Percentiles rank a stretch among this genome's conserved stretches.
These are phyloP conservation scores for Epistrophella euchroma DNA, from an alignment of 2,888 invertebrate species.

Conservation along the genomic window DNA sequence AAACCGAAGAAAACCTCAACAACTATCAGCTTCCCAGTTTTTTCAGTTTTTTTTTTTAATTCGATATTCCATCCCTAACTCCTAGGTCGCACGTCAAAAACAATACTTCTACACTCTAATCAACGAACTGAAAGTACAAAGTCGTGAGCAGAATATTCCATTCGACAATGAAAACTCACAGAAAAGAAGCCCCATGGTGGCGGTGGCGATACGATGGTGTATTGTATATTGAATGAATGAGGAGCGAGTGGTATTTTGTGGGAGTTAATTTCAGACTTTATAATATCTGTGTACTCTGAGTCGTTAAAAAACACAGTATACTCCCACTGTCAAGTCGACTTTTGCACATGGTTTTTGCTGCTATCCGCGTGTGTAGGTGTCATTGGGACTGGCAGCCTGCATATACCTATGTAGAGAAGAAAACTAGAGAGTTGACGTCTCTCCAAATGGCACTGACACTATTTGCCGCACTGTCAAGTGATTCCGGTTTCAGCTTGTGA, in stretches of 20 bases:
- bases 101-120: constrained; percentile 71
- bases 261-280: constrained; percentile 52
- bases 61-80: constrained; percentile 48
- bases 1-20: constrained; percentile 19
- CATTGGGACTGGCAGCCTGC: constrained; percentile 57
- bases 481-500: constrained; percentile 62
- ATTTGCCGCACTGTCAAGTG: constrained; percentile 62
- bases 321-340: constrained; percentile 42
- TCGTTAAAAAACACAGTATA: constrained; percentile 47
- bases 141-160: constrained; percentile 72
- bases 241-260: constrained; percentile 48
- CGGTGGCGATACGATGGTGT: neutral
- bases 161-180: constrained; percentile 43
- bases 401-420: constrained; percentile 20
- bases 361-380: constrained; percentile 67
- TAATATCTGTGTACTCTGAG: constrained; percentile 61
- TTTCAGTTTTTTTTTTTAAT: neutral
- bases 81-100: constrained; percentile 57
- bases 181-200: constrained; percentile 47
- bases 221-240: constrained; percentile 33
- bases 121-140: constrained; percentile 73
- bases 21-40: constrained; percentile 33
- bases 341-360: constrained; percentile 31
- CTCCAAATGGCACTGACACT: constrained; percentile 69
- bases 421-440: constrained; percentile 59